Evolutionary conservation across 2,888 invertebrate genomes (phyloP), one percentile per base, ranked within the genome.

Genomic region (Coremacera marginata): DNA sequence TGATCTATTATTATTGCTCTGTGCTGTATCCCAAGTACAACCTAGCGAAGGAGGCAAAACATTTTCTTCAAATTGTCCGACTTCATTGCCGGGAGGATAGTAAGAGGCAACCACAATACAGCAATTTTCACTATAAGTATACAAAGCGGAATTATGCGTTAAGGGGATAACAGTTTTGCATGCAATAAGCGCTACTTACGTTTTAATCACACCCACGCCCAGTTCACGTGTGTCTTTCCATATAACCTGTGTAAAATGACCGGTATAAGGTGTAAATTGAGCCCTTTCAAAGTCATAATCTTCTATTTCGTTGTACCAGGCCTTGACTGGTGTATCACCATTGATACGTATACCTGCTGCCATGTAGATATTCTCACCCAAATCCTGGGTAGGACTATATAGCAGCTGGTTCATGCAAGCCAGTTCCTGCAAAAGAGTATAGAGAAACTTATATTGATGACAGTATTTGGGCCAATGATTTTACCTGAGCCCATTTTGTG

Each of bases 241-340:
- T 31, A 96, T 91, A 2, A 96, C 92, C 90, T 96, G 96, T 0
- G 95, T 94, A 85, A 96, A 96, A 86, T 96, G 96, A 16, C 96
- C 96, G 80, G 94, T 93, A 79, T 91, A 91, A 78, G 91, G 91
- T 7, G 90, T 90, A 1, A 94, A 94, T 78, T 93, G 93, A 0
- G 86, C 85, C 80, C 87, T 90, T 14, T 92, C 91, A 84, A 94
- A 95, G 57, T 90, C 90, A 84, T 94, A 94, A 72, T 92, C 90
- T 78, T 92, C 91, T 49, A 95, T 93, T 89, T 95, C 95, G 70
- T 92, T 91, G 82, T 94, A 95, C 96, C 96, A 97, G 83, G 93
- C 92, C 57, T 94, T 93, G 0, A 96, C 96, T 0, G 95, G 93
- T 79, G 93, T 93, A 51, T 91, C 91, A 0, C 95, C 96, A 31